phyloP scores from a whole-genome alignment of 2,797 vertebrate species.

The Otolemur crassicaudatus region DNA sequence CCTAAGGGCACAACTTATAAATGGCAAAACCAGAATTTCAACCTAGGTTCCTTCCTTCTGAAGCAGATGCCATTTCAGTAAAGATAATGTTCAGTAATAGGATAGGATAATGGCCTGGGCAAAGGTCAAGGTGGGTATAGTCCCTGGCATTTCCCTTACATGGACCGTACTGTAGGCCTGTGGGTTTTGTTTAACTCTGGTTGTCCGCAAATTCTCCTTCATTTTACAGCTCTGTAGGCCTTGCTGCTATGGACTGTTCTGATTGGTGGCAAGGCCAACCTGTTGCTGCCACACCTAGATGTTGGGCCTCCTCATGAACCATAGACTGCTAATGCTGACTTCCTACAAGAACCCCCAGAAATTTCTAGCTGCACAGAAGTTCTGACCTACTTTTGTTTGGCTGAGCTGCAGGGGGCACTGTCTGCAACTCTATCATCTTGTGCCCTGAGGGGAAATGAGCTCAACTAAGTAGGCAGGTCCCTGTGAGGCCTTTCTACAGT shows the following conservation, averaged over 20 bases:
- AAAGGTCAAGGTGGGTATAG: neutral
- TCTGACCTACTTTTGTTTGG: constrained; percentile 50
- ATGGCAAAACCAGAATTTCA: neutral
- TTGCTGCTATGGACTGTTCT: neutral
- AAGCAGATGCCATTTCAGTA: neutral
- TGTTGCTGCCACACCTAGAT: neutral
- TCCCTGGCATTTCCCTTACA: neutral
- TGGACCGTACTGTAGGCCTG: neutral
- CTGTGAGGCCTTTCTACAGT: neutral
- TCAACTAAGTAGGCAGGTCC: constrained; percentile 59
- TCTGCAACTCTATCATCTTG: neutral
- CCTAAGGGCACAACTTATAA: neutral
- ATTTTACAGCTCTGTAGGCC: neutral
- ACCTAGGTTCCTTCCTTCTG: constrained; percentile 26
- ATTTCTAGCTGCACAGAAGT: neutral
- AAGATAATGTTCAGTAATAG: neutral
- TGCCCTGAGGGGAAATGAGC: constrained; percentile 5
- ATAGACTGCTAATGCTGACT: constrained; percentile 53
- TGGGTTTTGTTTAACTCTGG: neutral
- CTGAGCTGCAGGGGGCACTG: neutral
- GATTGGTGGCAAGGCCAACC: neutral
- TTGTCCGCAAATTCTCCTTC: neutral
- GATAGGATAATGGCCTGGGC: neutral
- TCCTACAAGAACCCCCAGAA: neutral
- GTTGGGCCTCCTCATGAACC: neutral